These are phyloP conservation scores for Siderastrea siderea DNA, from an alignment of 92 coral and sea anemone genomes.

Conservation along the genomic window DNA sequence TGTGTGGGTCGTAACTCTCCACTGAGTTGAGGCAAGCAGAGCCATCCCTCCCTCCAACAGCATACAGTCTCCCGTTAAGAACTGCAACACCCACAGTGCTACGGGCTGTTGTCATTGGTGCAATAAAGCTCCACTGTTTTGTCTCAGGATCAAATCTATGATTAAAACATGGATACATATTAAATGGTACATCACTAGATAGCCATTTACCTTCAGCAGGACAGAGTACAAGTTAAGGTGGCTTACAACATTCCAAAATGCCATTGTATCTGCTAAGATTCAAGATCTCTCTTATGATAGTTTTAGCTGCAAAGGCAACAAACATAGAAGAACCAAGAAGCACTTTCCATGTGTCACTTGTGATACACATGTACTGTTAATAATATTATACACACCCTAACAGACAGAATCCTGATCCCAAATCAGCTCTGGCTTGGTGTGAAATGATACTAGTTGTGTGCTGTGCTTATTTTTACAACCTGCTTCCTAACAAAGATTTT, in stretches of 20 bases:
- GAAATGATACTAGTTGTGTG: too few species aligned
- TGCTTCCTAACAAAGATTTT: too few species aligned
- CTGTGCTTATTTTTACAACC: too few species aligned
- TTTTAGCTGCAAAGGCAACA: too few species aligned
- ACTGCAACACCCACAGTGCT: conserved; percentile 99
- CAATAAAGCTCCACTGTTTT: conserved; percentile 96
- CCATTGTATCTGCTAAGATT: too few species aligned
- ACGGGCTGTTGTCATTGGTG: conserved; percentile 98
- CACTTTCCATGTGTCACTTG: too few species aligned
- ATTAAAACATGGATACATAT: background rate
- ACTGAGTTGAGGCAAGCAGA: conserved; percentile 96
- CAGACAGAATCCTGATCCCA: too few species aligned
- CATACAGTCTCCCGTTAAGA: conserved; percentile 92
- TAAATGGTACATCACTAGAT: background rate
- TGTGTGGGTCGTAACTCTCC: conserved; percentile 96
- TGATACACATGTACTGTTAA: too few species aligned
- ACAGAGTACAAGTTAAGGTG: background rate
- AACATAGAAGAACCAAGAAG: too few species aligned
- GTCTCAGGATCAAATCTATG: conserved; percentile 93
- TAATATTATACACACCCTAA: too few species aligned
- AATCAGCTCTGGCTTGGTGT: too few species aligned
- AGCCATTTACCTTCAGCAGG: background rate
- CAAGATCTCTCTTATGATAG: too few species aligned
- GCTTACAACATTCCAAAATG: background rate
- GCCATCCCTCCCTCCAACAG: conserved; percentile 99